Base-by-base conservation (phyloP, 2,888 invertebrate species). In the Synanthedon andrenaeformis region DNA sequence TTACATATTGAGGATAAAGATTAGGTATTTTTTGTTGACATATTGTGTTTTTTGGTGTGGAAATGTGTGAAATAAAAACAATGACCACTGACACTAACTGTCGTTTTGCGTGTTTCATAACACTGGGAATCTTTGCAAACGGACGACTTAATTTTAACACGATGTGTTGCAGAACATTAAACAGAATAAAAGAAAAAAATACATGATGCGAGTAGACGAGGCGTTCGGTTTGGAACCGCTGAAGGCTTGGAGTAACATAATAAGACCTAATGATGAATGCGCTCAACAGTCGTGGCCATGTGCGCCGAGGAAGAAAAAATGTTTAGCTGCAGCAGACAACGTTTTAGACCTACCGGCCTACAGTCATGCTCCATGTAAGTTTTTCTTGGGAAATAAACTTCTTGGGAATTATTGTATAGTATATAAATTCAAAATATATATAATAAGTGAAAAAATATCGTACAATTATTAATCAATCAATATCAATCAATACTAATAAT, bases 261-360 rank as follows among this genome's bases (percentile, higher is more conserved):
- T 54, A 51, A n/a, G 51, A 6, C 56, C 56, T 1, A 54, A 55
- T 0, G 60, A 68, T 4, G 56, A 59, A 3, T 52, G 52, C 51
- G 41, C 51, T 3, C 54, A 66, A 2, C 70, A 66, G 52, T 58
- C 69, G 11, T 86, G 87, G 87, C 87, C 87, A 0, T 87, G 87
- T 52, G 57, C 63, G 0, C 85, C 87, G 0, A 61, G 87, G 51
- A 72, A 68, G 56, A 78, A 61, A 55, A 61, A 63, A 14, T 78
- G 67, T 51, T 59, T 87, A 2, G 71, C 76, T 0, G 74, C 81
- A 0, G 79, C 81, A 2, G 82, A 86, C 54, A 86, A 78, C 59
- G 73, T 87, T 1, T 63, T 87, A 19, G 87, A 87, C 57, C 60
- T 87, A 12, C 87, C 87, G 0, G 62, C 66, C 1, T 86, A 84